phyloP scores from a whole-genome alignment of 2,888 invertebrate species.

The Dugesia japonica region DNA sequence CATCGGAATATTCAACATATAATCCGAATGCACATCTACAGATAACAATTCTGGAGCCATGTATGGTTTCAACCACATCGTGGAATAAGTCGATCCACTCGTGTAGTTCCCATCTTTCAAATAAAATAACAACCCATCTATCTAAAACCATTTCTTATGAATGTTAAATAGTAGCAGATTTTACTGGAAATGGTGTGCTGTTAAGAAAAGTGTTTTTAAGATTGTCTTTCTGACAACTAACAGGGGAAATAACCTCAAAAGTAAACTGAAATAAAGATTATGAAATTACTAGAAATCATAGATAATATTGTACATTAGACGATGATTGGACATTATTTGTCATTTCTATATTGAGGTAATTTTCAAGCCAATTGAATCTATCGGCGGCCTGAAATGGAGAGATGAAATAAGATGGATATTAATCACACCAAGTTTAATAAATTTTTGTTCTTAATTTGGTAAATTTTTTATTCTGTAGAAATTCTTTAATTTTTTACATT shows the following conservation, averaged over 20 bases:
- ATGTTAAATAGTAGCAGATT: neutral
- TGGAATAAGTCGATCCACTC: neutral
- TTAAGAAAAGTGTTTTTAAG: neutral
- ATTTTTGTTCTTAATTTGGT: too few relatives aligned
- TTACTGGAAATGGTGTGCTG: neutral
- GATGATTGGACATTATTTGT: neutral
- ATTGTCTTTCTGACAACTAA: neutral
- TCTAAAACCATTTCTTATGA: neutral
- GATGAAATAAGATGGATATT: too few relatives aligned
- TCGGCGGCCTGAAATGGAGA: neutral
- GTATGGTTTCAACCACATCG: constrained; percentile 20
- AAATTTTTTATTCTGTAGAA: too few relatives aligned
- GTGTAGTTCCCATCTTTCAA: neutral
- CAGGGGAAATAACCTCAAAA: neutral
- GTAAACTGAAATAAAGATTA: neutral
- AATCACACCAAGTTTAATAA: too few relatives aligned
- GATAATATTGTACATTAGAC: too few relatives aligned
- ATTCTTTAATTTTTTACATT: too few relatives aligned
- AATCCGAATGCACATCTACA: neutral
- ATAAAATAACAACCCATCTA: neutral
- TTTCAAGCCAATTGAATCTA: neutral
- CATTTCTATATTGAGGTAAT: neutral
- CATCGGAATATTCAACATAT: neutral
- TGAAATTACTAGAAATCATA: too few relatives aligned
- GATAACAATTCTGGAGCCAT: constrained; percentile 10